phyloP scores from a whole-genome alignment of 2,888 invertebrate species.

The Aradus depressus region DNA sequence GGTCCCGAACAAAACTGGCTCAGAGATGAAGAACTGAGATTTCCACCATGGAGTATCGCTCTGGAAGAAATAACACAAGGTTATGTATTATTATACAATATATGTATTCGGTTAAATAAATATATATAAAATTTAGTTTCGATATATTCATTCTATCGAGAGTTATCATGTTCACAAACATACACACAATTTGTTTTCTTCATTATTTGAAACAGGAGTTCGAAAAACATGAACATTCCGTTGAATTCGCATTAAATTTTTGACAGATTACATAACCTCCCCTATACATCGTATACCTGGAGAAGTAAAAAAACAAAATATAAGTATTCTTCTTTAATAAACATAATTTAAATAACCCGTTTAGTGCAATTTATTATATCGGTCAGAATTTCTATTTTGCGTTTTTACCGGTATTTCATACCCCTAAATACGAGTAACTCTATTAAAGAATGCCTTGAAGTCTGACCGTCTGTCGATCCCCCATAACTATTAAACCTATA shows the following conservation, averaged over 20 bases:
- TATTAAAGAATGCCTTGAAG: neutral
- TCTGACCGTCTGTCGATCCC: too few relatives aligned
- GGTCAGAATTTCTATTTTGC: too few relatives aligned
- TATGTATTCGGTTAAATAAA: neutral
- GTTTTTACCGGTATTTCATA: neutral
- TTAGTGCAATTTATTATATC: neutral
- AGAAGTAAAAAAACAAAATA: neutral
- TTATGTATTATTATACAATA: neutral
- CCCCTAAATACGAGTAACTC: neutral
- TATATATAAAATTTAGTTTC: neutral
- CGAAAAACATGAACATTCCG: too few relatives aligned
- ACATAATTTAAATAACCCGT: neutral
- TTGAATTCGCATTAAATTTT: too few relatives aligned
- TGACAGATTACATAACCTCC: too few relatives aligned
- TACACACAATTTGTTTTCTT: too few relatives aligned
- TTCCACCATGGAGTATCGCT: slow-evolving; percentile 89
- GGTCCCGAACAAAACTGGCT: slow-evolving; percentile 90
- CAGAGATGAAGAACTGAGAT: slow-evolving; percentile 90
- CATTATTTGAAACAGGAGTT: too few relatives aligned
- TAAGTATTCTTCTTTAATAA: neutral
- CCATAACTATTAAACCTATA: too few relatives aligned
- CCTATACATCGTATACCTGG: too few relatives aligned
- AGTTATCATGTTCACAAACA: too few relatives aligned
- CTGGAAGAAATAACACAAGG: slow-evolving; percentile 39
- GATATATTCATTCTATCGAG: too few relatives aligned